Base-by-base conservation (phyloP, 2,888 invertebrate species). In the Papilio demoleus region DNA sequence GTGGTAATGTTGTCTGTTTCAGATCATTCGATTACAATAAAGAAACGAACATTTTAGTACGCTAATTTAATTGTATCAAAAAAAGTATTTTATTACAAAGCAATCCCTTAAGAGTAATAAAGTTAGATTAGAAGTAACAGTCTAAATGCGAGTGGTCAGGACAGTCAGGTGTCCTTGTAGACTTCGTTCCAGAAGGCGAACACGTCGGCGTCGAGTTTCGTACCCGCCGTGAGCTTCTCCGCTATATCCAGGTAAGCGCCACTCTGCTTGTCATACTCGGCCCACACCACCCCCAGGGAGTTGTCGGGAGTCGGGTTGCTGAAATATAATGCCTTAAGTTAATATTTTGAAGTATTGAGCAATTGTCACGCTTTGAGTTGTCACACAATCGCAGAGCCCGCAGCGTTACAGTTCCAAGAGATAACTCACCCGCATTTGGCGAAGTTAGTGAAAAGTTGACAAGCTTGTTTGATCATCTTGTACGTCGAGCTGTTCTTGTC, bases 231-330 rank as follows among this genome's bases (percentile, higher is more conserved):
- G 0, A 88, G 72, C 0, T 67, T 67, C 64, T 86, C 85, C n/a
- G 74, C 79, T 11, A 90, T 88, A 31, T 87, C 80, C 60, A 84
- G 72, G 62, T 82, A 86, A 6, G 67, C 66, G 65, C 81, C 75
- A 6, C 68, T 75, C 0, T 22, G 59, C 11, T 72, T 73, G 24
- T 84, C 74, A 62, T 83, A 89, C 65, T 83, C 76, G 0, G 83
- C 84, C 88, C 89, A 89, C 1, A 24, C 74, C 1, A 78, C 76
- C 2, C 81, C 82, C 2, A 85, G 75, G 0, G 81, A 74, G 0
- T 72, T 9, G 45, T 86, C 84, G 0, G 88, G 87, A 0, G 89
- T 89, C 12, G 88, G 88, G 14, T 79, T 85, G 0, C 90, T 89
- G 80, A 12, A 78, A 79, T 72, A 53, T 58, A 38, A n/a, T 45